A percentile compares a stretch with the other conserved stretches of the same genome.
These are phyloP conservation scores for Mormyrus lacerda DNA, from an alignment of 2,113 vertebrate species.

Conservation along the genomic window DNA sequence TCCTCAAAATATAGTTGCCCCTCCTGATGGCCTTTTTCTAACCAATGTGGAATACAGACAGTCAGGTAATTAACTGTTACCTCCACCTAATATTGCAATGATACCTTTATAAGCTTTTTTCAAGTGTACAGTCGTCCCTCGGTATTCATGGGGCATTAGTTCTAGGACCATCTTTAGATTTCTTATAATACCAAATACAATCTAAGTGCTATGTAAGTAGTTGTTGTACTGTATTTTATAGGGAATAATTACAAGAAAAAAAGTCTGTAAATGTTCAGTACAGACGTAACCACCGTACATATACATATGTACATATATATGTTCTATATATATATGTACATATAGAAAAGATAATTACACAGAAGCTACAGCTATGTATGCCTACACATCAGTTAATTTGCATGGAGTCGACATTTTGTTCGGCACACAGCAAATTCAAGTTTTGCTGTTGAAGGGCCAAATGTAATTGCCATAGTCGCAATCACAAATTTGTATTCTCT, in stretches of 20 bases:
- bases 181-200: neutral
- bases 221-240: neutral
- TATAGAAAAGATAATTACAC: neutral
- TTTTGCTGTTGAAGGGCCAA: neutral
- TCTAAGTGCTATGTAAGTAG: neutral
- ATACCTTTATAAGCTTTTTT: neutral
- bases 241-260: neutral
- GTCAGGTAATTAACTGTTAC: constrained; percentile 33
- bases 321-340: no score
- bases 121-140: neutral
- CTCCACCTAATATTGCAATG: neutral
- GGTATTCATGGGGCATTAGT: neutral
- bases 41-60: constrained; percentile 65
- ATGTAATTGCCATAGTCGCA: neutral
- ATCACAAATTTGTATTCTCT: neutral
- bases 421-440: neutral
- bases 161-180: neutral
- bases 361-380: neutral
- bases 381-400: neutral
- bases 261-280: neutral
- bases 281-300: neutral
- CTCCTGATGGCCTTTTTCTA: constrained; percentile 72
- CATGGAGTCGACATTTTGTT: neutral
- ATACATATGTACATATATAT: no score
- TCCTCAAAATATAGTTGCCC: constrained; percentile 60